These are phyloP conservation scores for Falco novaeseelandiae DNA, from an alignment of 2,797 vertebrate species.

Conservation along the genomic window DNA sequence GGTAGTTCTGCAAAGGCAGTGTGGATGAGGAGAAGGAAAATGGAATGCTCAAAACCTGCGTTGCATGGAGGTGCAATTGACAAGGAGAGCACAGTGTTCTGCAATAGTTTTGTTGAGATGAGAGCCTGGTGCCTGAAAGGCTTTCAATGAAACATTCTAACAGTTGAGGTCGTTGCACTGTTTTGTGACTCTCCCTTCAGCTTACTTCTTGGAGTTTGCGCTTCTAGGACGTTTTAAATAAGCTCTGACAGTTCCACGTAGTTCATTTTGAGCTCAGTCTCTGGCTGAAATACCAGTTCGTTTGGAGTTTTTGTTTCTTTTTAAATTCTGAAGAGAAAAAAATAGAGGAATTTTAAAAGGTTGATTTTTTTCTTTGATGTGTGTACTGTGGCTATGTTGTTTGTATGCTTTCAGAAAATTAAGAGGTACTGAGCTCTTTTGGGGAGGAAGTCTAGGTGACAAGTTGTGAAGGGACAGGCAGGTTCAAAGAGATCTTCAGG, in stretches of 20 bases:
- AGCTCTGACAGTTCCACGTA: background rate
- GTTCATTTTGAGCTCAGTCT: background rate
- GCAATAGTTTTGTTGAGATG: background rate
- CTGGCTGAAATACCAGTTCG: background rate
- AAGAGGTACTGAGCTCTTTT: background rate
- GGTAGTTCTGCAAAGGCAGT: background rate
- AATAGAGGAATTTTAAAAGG: background rate
- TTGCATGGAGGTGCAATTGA: too few species aligned
- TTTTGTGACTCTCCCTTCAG: background rate
- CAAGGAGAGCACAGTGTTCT: background rate
- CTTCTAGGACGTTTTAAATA: background rate
- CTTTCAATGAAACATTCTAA: background rate
- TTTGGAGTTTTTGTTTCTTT: background rate
- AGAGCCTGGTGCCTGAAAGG: background rate
- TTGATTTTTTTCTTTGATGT: background rate
- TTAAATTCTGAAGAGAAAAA: background rate
- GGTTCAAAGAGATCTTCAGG: background rate
- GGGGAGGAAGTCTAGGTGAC: background rate
- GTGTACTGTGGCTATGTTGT: background rate
- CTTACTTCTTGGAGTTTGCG: background rate
- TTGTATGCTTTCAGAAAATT: background rate
- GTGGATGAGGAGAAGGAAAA: background rate
- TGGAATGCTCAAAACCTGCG: rapidly evolving
- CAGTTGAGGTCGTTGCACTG: rapidly evolving
- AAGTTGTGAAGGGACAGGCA: background rate